Percentiles rank a stretch among this genome's conserved stretches.
phyloP scores from a whole-genome alignment of 1,140 invertebrate genomes.

The Drosophila bipectinata region DNA sequence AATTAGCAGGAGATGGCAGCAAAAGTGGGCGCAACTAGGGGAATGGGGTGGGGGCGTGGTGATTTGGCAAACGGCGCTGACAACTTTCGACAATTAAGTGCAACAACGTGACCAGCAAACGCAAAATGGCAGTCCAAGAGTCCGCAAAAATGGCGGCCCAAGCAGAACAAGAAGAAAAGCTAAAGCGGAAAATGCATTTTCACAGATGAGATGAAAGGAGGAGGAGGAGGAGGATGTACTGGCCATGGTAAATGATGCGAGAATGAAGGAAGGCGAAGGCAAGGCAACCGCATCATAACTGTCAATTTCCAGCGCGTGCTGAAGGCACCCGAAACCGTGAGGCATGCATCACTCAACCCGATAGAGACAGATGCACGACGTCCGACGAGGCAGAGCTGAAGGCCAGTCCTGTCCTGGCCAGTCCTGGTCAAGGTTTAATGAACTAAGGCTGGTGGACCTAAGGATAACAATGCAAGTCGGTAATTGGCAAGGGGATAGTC shows the following conservation, averaged over 20 bases:
- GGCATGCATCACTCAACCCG: slow-evolving; percentile 26
- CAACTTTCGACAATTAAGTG: slow-evolving; percentile 64
- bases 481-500: background rate
- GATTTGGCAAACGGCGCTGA: slow-evolving; percentile 43
- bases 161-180: slow-evolving; percentile 4
- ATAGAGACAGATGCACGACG: background rate
- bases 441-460: slow-evolving; percentile 5
- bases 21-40: slow-evolving; percentile 16
- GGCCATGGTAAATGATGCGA: slow-evolving; percentile 13
- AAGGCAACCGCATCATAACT: slow-evolving; percentile 47
- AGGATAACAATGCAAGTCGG: slow-evolving; percentile 6
- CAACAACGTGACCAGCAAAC: slow-evolving; percentile 62
- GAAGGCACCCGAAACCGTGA: slow-evolving; percentile 10
- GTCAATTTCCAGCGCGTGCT: slow-evolving; percentile 34
- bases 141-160: slow-evolving; percentile 33
- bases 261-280: slow-evolving; percentile 23
- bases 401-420: background rate
- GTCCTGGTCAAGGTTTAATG: slow-evolving; percentile 15
- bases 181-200: slow-evolving; percentile 38
- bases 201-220: background rate
- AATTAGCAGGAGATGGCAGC: slow-evolving; percentile 39
- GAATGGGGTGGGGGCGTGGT: background rate
- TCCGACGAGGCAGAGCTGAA: background rate
- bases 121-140: slow-evolving; percentile 33
- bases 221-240: background rate